A percentile compares a stretch with the other conserved stretches of the same genome.
phyloP scores from a whole-genome alignment of 2,888 invertebrate species.

The Blera fallax region DNA sequence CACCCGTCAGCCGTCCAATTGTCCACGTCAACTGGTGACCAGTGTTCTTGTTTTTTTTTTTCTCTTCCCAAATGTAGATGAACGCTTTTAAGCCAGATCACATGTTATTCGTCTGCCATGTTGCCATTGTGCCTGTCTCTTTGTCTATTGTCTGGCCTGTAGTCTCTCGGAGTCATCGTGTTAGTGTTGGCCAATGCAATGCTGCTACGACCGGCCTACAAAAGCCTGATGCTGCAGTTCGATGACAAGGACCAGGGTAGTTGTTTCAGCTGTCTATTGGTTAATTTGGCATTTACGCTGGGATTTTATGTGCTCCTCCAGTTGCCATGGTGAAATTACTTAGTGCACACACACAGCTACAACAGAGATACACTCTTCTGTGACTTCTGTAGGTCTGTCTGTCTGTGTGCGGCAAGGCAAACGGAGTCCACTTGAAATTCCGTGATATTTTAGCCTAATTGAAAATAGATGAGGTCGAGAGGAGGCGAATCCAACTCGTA shows the following conservation, averaged over 20 bases:
- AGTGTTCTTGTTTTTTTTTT: not conserved
- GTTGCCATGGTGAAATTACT: constrained; percentile 44
- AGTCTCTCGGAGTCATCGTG: not conserved
- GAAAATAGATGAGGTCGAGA: constrained; percentile 52
- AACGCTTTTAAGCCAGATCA: not conserved
- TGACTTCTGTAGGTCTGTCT: not conserved
- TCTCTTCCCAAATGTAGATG: not conserved
- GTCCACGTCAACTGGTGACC: constrained; percentile 17
- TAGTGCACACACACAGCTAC: not conserved
- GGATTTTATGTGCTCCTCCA: constrained; percentile 38
- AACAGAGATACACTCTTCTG: not conserved
- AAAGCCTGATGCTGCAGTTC: constrained; percentile 37
- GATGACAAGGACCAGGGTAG: not conserved
- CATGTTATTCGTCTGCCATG: constrained; percentile 1
- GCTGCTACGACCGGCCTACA: constrained; percentile 7
- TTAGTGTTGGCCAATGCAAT: constrained; percentile 17
- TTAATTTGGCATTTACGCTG: constrained; percentile 66
- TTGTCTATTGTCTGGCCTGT: not conserved
- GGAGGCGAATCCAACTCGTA: no score
- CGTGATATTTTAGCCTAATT: constrained; percentile 63
- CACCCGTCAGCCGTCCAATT: constrained; percentile 6
- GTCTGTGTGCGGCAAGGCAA: not conserved
- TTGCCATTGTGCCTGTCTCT: not conserved
- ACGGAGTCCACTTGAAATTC: constrained; percentile 24
- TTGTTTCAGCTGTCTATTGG: constrained; percentile 45